Evolutionary conservation across 2,888 invertebrate species (phyloP).

Genomic region (Isotomurus palustris): DNA sequence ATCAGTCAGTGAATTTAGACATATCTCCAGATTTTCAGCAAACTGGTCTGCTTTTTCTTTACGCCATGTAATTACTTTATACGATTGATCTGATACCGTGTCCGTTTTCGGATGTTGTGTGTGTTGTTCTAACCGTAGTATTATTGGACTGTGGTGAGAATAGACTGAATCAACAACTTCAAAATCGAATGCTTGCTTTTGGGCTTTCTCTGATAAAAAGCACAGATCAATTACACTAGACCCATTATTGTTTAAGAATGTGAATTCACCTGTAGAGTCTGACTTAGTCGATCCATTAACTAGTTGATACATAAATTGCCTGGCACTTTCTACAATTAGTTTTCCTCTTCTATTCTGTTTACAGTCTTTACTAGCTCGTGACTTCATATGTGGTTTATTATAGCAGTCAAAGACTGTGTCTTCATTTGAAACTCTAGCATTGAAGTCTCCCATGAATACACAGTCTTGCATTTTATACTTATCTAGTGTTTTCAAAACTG

Average conservation of each 20-base stretch:
- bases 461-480: not conserved
- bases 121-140: not conserved
- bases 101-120: not conserved
- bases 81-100: not conserved
- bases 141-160: not conserved
- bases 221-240: slow-evolving; percentile 3
- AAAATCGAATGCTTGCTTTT: not conserved
- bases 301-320: not conserved
- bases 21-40: not conserved
- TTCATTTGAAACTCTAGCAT: not conserved
- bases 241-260: slow-evolving; percentile 7
- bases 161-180: not conserved
- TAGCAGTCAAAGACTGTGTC: not conserved
- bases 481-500: not conserved
- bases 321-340: not conserved
- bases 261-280: slow-evolving; percentile 6
- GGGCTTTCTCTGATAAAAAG: not conserved
- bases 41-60: not conserved
- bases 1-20: not conserved
- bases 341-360: not conserved
- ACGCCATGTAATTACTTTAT: not conserved
- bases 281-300: slow-evolving; percentile 1
- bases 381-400: not conserved
- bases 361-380: not conserved
- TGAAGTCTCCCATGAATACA: not conserved